Evolutionary conservation across 2,888 invertebrate species (phyloP).

Genomic region (Diaperis boleti): DNA sequence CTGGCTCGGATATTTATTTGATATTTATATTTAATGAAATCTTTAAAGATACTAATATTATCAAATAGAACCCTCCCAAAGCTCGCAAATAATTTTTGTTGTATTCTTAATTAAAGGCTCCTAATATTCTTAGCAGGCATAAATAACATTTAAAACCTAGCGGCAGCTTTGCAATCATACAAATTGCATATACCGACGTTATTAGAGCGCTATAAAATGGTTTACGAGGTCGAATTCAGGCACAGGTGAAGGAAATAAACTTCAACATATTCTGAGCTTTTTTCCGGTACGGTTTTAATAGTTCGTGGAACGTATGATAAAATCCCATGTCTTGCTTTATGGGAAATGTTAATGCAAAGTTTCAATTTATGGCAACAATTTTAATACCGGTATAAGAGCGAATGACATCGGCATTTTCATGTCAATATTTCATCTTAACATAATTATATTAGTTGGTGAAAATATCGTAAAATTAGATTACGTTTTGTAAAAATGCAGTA

Average conservation of each 20-base stretch:
- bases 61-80: too few relatives aligned
- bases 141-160: constrained; percentile 28
- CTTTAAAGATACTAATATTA: too few relatives aligned
- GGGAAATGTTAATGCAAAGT: too few relatives aligned
- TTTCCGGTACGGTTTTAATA: constrained; percentile 11
- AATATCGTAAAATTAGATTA: too few relatives aligned
- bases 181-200: constrained; percentile 21
- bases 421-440: too few relatives aligned
- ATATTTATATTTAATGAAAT: too few relatives aligned
- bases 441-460: too few relatives aligned
- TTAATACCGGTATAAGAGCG: not conserved
- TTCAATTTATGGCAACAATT: not conserved
- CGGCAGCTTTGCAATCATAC: constrained; percentile 22
- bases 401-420: too few relatives aligned
- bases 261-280: constrained; percentile 14
- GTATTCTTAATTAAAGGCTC: constrained; percentile 14
- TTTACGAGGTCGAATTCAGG: constrained; percentile 18
- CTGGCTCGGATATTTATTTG: too few relatives aligned
- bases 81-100: not conserved
- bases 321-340: too few relatives aligned
- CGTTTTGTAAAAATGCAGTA: too few relatives aligned
- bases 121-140: not conserved
- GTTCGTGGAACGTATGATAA: constrained; percentile 8
- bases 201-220: constrained; percentile 29
- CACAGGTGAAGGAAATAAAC: constrained; percentile 24